Evolutionary conservation across 1,140 invertebrate genomes (phyloP), one percentile per base, ranked within the genome.

Genomic region (Eciton burchellii): DNA sequence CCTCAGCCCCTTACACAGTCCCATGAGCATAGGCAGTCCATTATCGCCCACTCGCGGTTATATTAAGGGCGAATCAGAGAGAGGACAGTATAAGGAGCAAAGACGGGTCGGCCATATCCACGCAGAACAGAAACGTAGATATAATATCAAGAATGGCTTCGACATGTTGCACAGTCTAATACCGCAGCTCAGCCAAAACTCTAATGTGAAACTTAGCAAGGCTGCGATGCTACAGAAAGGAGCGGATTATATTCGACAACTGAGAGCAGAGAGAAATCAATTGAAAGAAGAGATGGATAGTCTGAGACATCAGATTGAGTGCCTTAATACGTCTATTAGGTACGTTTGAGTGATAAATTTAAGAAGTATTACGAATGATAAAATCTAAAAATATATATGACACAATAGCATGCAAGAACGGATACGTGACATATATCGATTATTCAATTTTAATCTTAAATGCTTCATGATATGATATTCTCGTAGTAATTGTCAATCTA

Each of bases 111-210:
- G 98, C 41, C 99, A 99, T 93, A 98, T 99, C 82, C 98, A 99
- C 92, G 98, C 99, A 0, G 99, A 99, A 92, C 99, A 99, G 94
- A 99, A 99, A 93, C 95, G 99, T 45, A 95, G 99, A 52, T 99
- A 98, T 91, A 99, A 99, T 91, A 99, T 99, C 85, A 99, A 99
- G 95, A 98, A 97, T 94, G 98, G 99, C 29, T 99, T 99, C 94
- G 98, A 99, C 93, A 97, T 97, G 91, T 95, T 99, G 72, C 97
- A 99, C 92, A 96, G 96, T 79, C 95, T 99, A n/a, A 98, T 99
- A 91, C 99, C 99, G 19, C 97, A 98, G 83, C 95, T 99, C 14
- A 97, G 96, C 93, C 96, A 97, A 89, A 99, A 98, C 94, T 97
- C 98, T 4, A 98, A 97, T 91, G 96, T 97, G 0, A 99, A 99